phyloP scores from a whole-genome alignment of 2,888 invertebrate genomes.

The Tinea trinotella region DNA sequence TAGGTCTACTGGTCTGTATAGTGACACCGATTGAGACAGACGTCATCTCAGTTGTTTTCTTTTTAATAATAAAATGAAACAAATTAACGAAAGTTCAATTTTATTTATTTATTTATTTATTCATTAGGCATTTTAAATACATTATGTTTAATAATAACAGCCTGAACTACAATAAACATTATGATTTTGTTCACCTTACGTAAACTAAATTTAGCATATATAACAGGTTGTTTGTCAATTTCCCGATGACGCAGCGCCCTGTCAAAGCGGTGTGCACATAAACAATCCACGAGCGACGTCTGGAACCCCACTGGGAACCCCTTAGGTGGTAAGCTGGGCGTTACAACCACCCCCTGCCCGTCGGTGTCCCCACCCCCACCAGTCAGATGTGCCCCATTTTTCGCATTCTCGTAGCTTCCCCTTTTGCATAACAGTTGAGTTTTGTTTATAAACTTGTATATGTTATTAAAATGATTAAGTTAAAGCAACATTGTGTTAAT shows the following conservation, averaged over 20 bases:
- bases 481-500: no score
- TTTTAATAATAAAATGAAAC: no score
- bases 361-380: conserved; percentile 24
- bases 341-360: conserved; percentile 22
- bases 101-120: no score
- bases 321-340: background rate
- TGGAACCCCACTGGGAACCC: conserved; percentile 8
- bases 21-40: no score
- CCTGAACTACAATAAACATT: background rate
- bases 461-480: background rate
- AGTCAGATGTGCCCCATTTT: conserved; percentile 43
- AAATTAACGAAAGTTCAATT: no score
- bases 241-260: conserved; percentile 54
- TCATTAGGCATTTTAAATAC: no score
- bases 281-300: conserved; percentile 39
- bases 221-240: conserved; percentile 49
- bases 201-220: conserved; percentile 11
- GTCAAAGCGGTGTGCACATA: conserved; percentile 54
- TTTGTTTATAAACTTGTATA: conserved; percentile 8
- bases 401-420: conserved; percentile 29
- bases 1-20: no score
- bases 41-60: no score
- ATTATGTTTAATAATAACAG: no score
- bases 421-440: conserved; percentile 12
- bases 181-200: conserved; percentile 6